Percentiles rank a stretch among this genome's conserved stretches.
These are phyloP conservation scores for Blera fallax DNA, from an alignment of 2,888 invertebrate species.

Conservation along the genomic window DNA sequence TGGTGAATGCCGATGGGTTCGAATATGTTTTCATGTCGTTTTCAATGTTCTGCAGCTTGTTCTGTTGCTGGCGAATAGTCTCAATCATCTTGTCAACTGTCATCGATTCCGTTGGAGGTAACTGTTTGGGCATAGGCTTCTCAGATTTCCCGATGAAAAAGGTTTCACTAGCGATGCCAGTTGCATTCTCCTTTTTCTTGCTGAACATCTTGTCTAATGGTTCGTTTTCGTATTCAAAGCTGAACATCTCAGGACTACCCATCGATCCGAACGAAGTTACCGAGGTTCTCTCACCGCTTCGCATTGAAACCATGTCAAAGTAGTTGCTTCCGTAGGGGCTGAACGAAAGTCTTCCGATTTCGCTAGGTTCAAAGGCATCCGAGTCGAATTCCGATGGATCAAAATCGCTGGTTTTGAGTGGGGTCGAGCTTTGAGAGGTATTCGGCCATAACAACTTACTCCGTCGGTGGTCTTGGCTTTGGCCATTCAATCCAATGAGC, in stretches of 20 bases:
- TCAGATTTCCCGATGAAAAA: background rate
- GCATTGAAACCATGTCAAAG: conserved; percentile 68
- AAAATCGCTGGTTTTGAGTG: conserved; percentile 77
- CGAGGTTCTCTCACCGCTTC: conserved; percentile 45
- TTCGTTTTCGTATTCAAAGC: conserved; percentile 76
- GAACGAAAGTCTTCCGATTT: conserved; percentile 75
- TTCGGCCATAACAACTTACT: conserved; percentile 77
- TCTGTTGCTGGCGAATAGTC: conserved; percentile 75
- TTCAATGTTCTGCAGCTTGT: conserved; percentile 75
- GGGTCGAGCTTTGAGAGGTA: conserved; percentile 62
- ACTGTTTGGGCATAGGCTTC: background rate
- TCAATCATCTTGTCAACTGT: conserved; percentile 76
- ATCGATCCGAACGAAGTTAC: conserved; percentile 42
- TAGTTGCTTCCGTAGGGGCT: conserved; percentile 74
- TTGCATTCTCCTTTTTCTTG: conserved; percentile 58
- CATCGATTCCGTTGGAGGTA: conserved; percentile 46
- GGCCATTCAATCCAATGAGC: conserved; percentile 77
- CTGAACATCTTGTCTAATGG: conserved; percentile 78
- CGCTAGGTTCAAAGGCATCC: conserved; percentile 67
- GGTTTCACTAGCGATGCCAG: background rate
- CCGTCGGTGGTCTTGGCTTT: conserved; percentile 75
- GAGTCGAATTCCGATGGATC: conserved; percentile 77
- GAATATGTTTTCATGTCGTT: conserved; percentile 75
- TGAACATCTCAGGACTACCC: conserved; percentile 75
- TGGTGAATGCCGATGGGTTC: conserved; percentile 67